phyloP scores from a whole-genome alignment of 2,888 invertebrate genomes.

The Drosophila anceps region DNA sequence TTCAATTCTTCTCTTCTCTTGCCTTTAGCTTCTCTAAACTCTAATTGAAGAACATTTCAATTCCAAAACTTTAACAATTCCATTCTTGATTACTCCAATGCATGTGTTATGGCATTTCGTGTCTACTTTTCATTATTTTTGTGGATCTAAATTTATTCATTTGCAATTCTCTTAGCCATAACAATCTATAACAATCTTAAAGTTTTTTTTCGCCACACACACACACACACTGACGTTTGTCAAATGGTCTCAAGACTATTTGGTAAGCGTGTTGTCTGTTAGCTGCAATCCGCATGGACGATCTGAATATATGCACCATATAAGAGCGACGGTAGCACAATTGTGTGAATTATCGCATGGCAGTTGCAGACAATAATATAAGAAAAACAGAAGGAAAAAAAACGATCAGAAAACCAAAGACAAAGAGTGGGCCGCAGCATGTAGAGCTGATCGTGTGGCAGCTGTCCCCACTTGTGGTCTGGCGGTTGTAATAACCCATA shows the following conservation, averaged over 20 bases:
- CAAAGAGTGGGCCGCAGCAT: slow-evolving; percentile 11
- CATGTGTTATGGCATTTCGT: slow-evolving; percentile 5
- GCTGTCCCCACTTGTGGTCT: slow-evolving; percentile 22
- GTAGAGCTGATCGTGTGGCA: slow-evolving; percentile 25
- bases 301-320: slow-evolving; percentile 38
- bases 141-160: slow-evolving; percentile 5
- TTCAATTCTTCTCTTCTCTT: too few species aligned
- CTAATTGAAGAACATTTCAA: slow-evolving; percentile 1
- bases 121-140: slow-evolving; percentile 9
- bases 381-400: background rate
- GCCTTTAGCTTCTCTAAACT: background rate
- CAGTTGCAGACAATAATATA: slow-evolving; percentile 22
- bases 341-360: slow-evolving; percentile 70
- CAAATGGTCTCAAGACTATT: slow-evolving; percentile 48
- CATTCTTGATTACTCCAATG: background rate
- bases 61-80: background rate
- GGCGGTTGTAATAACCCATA: slow-evolving; percentile 63
- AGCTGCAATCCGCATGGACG: slow-evolving; percentile 31
- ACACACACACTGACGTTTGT: slow-evolving; percentile 15
- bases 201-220: slow-evolving; percentile 20
- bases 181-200: slow-evolving; percentile 16
- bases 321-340: slow-evolving; percentile 49
- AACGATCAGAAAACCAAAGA: background rate
- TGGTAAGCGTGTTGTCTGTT: slow-evolving; percentile 33
- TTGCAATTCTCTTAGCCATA: background rate